Evolutionary conservation across 2,888 invertebrate species (phyloP).

Genomic region (Kuschelorhynchus macadamiae): DNA sequence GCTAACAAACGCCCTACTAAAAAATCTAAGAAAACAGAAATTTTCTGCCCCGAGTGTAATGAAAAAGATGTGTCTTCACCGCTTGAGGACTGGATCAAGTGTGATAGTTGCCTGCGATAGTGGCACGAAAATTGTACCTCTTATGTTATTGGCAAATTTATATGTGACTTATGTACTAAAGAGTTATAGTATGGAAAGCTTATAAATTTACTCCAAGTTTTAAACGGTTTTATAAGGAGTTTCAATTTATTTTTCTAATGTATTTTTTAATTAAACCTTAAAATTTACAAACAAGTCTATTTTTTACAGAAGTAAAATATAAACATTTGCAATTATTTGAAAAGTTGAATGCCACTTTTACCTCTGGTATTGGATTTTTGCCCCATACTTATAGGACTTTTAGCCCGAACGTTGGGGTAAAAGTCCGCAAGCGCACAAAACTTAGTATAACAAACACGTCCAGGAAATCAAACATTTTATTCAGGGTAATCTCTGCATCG

Average conservation of each 20-base stretch:
- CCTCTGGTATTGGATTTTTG: too few species aligned
- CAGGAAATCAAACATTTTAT: neutral
- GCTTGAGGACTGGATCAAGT: neutral
- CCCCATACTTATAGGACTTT: too few species aligned
- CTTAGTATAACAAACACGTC: neutral
- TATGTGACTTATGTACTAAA: neutral
- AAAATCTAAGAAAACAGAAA: neutral
- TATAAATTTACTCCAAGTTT: neutral
- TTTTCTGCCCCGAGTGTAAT: neutral
- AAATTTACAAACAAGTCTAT: neutral
- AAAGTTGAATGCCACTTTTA: too few species aligned
- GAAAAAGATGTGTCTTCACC: neutral
- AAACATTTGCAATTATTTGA: too few species aligned
- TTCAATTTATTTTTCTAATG: neutral
- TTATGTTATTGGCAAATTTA: neutral
- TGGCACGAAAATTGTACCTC: slow-evolving; percentile 1
- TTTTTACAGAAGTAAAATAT: neutral
- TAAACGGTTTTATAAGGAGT: neutral
- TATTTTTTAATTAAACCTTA: neutral
- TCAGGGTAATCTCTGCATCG: neutral
- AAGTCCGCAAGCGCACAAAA: too few species aligned
- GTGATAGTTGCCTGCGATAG: slow-evolving; percentile 1
- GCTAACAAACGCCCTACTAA: too few species aligned
- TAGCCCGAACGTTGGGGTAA: too few species aligned
- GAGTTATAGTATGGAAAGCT: neutral